Base-by-base conservation (phyloP, 2,113 vertebrate genomes). In the Sinocyclocheilus rhinocerous region DNA sequence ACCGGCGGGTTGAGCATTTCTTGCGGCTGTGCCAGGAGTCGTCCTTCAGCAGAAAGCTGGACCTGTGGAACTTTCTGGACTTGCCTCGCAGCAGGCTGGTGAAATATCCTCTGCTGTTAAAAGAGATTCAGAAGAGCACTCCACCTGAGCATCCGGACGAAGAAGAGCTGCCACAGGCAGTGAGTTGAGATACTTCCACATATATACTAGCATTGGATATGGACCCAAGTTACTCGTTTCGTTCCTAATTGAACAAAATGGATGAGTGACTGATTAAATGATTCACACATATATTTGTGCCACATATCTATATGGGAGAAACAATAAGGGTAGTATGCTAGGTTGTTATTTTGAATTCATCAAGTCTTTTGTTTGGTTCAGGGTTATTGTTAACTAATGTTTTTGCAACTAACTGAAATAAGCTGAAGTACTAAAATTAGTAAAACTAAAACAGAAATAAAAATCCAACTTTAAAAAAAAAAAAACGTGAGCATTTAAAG, bases 21-120 rank as follows among this genome's bases (percentile, higher is more conserved):
- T 91, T 96, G 80, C 93, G 93, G 22, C 91, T 96, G 48, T 96
- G 96, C 76, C 95, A 96, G 91, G 95, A 96, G 90, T 96, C 96
- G 0, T 94, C 95, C 0, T 96, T 96, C 85, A 96, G 95, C 93
- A 93, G 96, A 76, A 95, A 95, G 85, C 89, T 96, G 84, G 96
- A 96, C 88, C 92, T 96, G 39, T 96, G 95, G 95, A 96, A 95
- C 92, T 96, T 96, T 89, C 90, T 96, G 80, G 96, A 96, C 87
- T 92, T 96, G 22, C 96, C 96, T 10, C 94, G 96, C 9, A 95
- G 95, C 85, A 95, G 96, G 10, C 88, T 96, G 87, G 95, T 96
- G 55, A 96, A 96, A 88, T 96, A 96, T 87, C 94, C 95, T 0
- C 92, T 96, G 50, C 86, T 96, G 89, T 85, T 96, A 75, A 95